These are phyloP conservation scores for Acronicta leporina DNA, from an alignment of 2,888 invertebrate genomes.

Conservation along the genomic window DNA sequence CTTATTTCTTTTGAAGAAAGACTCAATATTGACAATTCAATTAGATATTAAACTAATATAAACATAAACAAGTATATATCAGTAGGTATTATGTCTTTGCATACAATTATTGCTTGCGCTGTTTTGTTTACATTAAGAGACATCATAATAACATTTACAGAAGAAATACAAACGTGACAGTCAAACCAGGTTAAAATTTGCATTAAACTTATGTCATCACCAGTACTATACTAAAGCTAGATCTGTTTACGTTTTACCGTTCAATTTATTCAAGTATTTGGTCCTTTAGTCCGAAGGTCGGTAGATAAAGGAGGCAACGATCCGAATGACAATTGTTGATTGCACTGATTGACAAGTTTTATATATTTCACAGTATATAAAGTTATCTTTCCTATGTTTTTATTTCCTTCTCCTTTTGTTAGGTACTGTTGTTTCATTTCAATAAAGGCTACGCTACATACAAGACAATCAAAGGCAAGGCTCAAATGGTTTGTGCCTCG, in stretches of 20 bases:
- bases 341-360: neutral
- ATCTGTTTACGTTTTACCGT: constrained; percentile 3
- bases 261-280: constrained; percentile 15
- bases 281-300: constrained; percentile 10
- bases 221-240: neutral
- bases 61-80: too few relatives aligned
- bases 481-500: too few relatives aligned
- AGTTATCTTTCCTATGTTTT: neutral
- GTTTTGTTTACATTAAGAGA: neutral
- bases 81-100: too few relatives aligned
- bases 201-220: constrained; percentile 1
- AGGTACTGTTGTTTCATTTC: too few relatives aligned
- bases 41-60: too few relatives aligned
- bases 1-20: neutral
- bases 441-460: too few relatives aligned
- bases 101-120: too few relatives aligned
- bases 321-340: constrained; percentile 7
- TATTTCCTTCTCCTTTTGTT: neutral
- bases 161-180: neutral
- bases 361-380: neutral
- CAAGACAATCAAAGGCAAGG: too few relatives aligned
- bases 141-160: too few relatives aligned
- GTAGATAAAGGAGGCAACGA: constrained; percentile 9
- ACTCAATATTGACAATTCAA: too few relatives aligned
- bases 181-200: neutral